These are phyloP conservation scores for Cromileptes altivelis DNA, from an alignment of 2,113 vertebrate genomes.

Conservation along the genomic window DNA sequence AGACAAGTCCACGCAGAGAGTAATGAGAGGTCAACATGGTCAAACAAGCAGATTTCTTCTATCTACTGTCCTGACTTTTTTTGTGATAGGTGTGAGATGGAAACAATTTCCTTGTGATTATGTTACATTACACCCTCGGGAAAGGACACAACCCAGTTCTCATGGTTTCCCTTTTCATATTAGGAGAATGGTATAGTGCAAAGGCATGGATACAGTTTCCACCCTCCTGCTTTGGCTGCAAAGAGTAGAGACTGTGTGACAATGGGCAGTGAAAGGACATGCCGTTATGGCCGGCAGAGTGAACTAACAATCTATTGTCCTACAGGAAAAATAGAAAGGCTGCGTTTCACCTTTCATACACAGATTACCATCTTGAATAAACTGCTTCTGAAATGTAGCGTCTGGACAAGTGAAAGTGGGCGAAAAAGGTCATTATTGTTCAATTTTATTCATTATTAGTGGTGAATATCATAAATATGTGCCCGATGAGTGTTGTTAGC, in stretches of 20 bases:
- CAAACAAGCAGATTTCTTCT: neutral
- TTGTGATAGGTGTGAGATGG: constrained; percentile 46
- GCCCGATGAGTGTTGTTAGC: neutral
- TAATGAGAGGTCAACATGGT: neutral
- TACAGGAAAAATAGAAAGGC: constrained; percentile 44
- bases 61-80: neutral
- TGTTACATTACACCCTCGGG: constrained; percentile 70
- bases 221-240: constrained; percentile 34
- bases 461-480: neutral
- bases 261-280: constrained; percentile 73
- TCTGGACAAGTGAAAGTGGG: constrained; percentile 33
- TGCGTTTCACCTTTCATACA: constrained; percentile 37
- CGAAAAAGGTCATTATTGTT: neutral
- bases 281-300: constrained; percentile 46
- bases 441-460: neutral
- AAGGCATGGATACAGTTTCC: constrained; percentile 74
- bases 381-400: constrained; percentile 28
- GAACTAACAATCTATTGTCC: constrained; percentile 72
- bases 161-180: constrained; percentile 83
- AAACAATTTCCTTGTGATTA: constrained; percentile 55
- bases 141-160: constrained; percentile 80
- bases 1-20: constrained; percentile 19
- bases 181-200: constrained; percentile 50
- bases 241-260: constrained; percentile 48
- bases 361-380: constrained; percentile 51